Percentiles rank a stretch among this genome's conserved stretches.
phyloP scores from a whole-genome alignment of 2,113 vertebrate species.

The Vimba vimba region DNA sequence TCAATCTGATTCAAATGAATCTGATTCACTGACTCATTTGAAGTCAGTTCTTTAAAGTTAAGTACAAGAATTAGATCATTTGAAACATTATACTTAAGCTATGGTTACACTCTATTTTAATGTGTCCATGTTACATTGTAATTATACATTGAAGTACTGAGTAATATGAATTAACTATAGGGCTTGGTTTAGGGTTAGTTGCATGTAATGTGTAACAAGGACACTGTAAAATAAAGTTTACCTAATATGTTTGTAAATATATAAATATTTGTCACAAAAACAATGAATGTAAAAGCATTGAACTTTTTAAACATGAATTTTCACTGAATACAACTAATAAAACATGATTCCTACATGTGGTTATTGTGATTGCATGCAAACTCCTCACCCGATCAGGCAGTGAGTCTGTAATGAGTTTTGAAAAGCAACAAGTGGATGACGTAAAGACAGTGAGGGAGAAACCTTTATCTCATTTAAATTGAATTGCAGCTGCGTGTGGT shows the following conservation, averaged over 20 bases:
- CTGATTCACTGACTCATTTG: neutral
- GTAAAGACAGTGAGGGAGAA: constrained; percentile 8
- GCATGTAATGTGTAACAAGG: too few relatives aligned
- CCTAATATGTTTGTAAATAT: neutral
- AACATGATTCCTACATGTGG: neutral
- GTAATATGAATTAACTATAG: too few relatives aligned
- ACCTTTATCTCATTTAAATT: constrained; percentile 30
- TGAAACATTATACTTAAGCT: too few relatives aligned
- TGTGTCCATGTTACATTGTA: too few relatives aligned
- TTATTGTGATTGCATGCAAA: neutral
- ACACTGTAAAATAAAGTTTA: too few relatives aligned
- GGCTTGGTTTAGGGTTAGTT: too few relatives aligned
- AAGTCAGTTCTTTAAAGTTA: neutral
- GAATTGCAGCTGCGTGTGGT: constrained; percentile 57
- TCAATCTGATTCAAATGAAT: neutral
- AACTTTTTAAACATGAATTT: neutral
- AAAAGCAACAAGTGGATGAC: constrained; percentile 17
- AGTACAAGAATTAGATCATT: too few relatives aligned
- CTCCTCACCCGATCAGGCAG: neutral
- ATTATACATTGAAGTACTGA: too few relatives aligned
- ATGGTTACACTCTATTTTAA: too few relatives aligned
- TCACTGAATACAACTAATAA: neutral
- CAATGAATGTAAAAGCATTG: neutral
- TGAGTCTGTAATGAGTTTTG: neutral
- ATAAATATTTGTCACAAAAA: constrained; percentile 4